phyloP scores from a whole-genome alignment of 2,113 vertebrate species.

The Sylvia atricapilla region DNA sequence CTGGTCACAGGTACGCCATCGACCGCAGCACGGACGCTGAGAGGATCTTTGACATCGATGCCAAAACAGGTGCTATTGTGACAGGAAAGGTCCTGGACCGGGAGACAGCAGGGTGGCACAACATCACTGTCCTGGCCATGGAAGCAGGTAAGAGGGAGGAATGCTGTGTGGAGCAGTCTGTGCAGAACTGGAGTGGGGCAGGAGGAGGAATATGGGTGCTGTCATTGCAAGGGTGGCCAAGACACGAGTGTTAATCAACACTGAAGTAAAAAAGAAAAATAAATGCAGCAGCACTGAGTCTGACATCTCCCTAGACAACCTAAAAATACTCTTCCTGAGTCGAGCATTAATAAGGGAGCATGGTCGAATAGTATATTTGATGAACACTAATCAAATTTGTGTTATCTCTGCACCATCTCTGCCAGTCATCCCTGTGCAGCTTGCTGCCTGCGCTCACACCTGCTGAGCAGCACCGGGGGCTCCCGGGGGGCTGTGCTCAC shows the following conservation, averaged over 20 bases:
- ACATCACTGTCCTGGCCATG: slow-evolving; percentile 91
- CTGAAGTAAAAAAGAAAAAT: background rate
- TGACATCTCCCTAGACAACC: slow-evolving; percentile 45
- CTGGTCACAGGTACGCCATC: slow-evolving; percentile 84
- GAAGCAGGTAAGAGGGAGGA: slow-evolving; percentile 83
- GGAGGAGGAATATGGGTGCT: background rate
- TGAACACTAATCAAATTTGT: slow-evolving; percentile 53
- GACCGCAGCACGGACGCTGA: slow-evolving; percentile 86
- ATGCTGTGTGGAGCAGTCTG: background rate
- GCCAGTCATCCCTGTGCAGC: background rate
- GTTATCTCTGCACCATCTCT: background rate
- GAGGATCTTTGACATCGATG: slow-evolving; percentile 92
- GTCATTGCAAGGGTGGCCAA: background rate
- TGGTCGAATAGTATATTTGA: slow-evolving; percentile 40
- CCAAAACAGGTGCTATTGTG: slow-evolving; percentile 87
- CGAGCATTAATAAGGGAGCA: background rate
- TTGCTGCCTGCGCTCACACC: background rate
- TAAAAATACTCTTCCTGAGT: slow-evolving; percentile 55
- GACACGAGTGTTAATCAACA: background rate
- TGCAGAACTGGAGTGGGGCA: background rate
- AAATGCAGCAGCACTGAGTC: background rate
- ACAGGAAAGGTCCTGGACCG: slow-evolving; percentile 90
- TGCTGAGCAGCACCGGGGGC: background rate
- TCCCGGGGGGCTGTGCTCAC: background rate
- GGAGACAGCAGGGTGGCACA: slow-evolving; percentile 96